Conservation (phyloP, 2,888 invertebrate genomes). For the Zaprionus lineosus region DNA sequence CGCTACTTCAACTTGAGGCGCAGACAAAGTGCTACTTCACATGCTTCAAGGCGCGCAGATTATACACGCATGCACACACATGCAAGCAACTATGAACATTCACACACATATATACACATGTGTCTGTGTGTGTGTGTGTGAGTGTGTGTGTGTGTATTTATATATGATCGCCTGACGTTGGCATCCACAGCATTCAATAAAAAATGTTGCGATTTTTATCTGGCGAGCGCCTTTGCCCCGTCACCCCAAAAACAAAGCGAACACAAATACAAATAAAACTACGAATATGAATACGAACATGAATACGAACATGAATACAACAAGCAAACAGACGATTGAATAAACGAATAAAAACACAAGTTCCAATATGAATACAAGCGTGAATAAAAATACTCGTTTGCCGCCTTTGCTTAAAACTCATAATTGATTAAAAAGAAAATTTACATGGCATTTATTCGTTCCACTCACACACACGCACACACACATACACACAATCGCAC, state of each 20-base stretch:
- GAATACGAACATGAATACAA: conserved; percentile 20
- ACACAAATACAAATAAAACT: conserved; percentile 19
- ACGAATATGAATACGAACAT: conserved; percentile 20
- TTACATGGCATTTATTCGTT: conserved; percentile 77
- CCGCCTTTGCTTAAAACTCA: conserved; percentile 65
- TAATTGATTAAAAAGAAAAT: conserved; percentile 79
- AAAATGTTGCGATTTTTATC: conserved; percentile 77
- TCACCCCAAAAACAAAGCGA: conserved; percentile 42
- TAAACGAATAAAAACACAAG: conserved; percentile 10
- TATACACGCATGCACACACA: conserved; percentile 51
- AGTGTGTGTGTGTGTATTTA: conserved; percentile 6
- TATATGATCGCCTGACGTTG: conserved; percentile 48
- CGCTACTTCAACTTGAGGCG: conserved; percentile 59
- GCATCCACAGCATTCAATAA: conserved; percentile 76
- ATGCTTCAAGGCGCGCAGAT: conserved; percentile 63
- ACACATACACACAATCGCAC: conserved; percentile 73
- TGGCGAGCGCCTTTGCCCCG: conserved; percentile 50
- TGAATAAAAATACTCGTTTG: conserved; percentile 8
- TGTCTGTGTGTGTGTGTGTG: background rate
- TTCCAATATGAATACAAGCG: conserved; percentile 18
- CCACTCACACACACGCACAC: too few relatives aligned
- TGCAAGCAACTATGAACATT: conserved; percentile 1
- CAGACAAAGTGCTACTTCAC: conserved; percentile 73
- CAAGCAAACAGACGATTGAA: conserved; percentile 1
- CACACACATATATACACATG: background rate